Base-by-base conservation (phyloP, 1,140 invertebrate genomes). In the Bombus breviceps region DNA sequence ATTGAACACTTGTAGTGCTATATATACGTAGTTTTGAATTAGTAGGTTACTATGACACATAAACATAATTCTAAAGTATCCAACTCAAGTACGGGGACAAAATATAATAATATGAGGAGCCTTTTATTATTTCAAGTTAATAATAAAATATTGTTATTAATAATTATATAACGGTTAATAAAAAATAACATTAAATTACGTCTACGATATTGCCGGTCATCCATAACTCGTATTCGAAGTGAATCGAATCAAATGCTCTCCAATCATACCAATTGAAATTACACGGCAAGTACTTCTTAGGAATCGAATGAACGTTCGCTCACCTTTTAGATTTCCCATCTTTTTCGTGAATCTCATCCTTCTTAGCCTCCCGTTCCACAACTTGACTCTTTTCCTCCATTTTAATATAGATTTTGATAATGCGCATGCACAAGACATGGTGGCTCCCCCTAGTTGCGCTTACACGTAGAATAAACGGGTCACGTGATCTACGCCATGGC, bases 331-430 rank as follows among this genome's bases (percentile, higher is more conserved):
- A 92, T 85, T 92, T 94, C 32, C 86, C 87, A 88, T 95, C 93
- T 81, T 95, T 95, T 12, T 95, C 94, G 68, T 93, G 89, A 88
- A 91, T 92, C 82, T 94, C 94, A 85, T 93, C 92, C 83, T 94
- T 95, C 83, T 94, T 93, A 83, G 87, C 88, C 66, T 95, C 93
- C 86, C 92, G 93, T 80, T 95, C 94, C 79, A 92, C 85, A 85
- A 93, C 88, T 83, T 92, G 92, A 91, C 89, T 94, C 89, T 95
- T 94, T 75, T 94, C 94, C 92, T 94, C 94, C 94, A 94, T 95
- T 94, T 95, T 94, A 93, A 93, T 94, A 94, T 94, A 92, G 93
- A 94, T 94, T 94, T 93, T 93, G n/a, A 83, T n/a, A 78, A 57
- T 62, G 85, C 80, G 88, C 88, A 47, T 81, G 83, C 37, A 75